Percentiles rank a stretch among this genome's conserved stretches.
phyloP scores from a whole-genome alignment of 2,113 vertebrate species.

The Myotis yumanensis region DNA sequence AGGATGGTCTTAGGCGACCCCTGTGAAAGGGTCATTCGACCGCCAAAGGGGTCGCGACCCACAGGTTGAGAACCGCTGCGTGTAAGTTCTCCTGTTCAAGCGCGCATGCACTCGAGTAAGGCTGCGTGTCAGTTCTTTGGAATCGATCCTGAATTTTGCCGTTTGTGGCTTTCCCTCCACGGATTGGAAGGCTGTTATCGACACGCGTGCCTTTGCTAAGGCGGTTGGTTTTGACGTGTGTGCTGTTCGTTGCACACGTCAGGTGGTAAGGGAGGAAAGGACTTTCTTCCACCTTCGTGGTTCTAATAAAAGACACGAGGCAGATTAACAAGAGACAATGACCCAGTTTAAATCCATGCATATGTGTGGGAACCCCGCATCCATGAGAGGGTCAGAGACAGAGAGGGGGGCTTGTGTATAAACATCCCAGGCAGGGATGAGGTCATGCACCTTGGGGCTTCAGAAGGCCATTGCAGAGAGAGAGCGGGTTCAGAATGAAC shows the following conservation, averaged over 20 bases:
- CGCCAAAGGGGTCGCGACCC: too few species aligned
- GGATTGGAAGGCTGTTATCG: slow-evolving; percentile 71
- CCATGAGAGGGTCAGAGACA: not conserved
- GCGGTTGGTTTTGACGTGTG: slow-evolving; percentile 65
- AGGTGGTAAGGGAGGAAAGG: not conserved
- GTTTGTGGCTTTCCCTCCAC: too few species aligned
- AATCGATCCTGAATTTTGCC: too few species aligned
- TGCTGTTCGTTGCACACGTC: slow-evolving; percentile 43
- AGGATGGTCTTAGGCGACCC: too few species aligned
- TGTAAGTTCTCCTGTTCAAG: too few species aligned
- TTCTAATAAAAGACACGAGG: not conserved
- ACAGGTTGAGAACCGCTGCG: too few species aligned
- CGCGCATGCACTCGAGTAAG: too few species aligned
- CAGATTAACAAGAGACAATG: not conserved
- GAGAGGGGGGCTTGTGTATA: not conserved
- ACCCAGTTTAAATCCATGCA: not conserved
- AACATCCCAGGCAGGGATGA: not conserved
- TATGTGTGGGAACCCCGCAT: not conserved
- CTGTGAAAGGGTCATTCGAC: too few species aligned
- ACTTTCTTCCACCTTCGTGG: not conserved
- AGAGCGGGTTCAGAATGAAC: too few species aligned
- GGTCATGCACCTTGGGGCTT: too few species aligned
- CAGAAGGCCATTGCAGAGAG: too few species aligned
- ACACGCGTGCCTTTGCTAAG: slow-evolving; percentile 63
- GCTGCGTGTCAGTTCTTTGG: too few species aligned